These are phyloP conservation scores for Trichopoda pennipes DNA, from an alignment of 2,888 invertebrate genomes.

Conservation along the genomic window DNA sequence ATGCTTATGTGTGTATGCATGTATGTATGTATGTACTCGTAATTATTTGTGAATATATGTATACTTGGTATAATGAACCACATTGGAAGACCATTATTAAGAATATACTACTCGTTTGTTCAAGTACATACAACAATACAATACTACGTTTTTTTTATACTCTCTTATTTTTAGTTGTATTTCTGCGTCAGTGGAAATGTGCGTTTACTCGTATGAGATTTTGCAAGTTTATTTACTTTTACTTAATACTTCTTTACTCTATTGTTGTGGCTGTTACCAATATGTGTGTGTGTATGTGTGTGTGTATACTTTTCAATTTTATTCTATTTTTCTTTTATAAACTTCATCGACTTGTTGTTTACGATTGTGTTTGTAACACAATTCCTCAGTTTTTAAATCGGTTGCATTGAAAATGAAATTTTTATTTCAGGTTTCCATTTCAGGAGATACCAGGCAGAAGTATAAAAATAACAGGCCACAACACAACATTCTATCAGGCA, in stretches of 20 bases:
- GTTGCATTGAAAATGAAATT: slow-evolving; percentile 62
- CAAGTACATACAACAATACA: slow-evolving; percentile 23
- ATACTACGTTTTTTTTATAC: slow-evolving; percentile 1
- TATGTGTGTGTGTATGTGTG: too few relatives aligned
- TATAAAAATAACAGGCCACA: slow-evolving; percentile 21
- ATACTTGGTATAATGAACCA: slow-evolving; percentile 59
- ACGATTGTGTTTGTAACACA: slow-evolving; percentile 64
- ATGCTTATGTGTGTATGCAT: background rate
- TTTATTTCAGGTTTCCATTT: slow-evolving; percentile 63
- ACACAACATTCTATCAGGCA: background rate
- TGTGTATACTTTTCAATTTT: slow-evolving; percentile 5
- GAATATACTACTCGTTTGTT: slow-evolving; percentile 36
- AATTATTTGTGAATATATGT: background rate
- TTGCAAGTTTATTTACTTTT: slow-evolving; percentile 41
- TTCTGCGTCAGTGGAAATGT: background rate
- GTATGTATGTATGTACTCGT: slow-evolving; percentile 5
- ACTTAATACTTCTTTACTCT: slow-evolving; percentile 9
- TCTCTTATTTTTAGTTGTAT: slow-evolving; percentile 5
- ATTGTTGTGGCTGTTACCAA: slow-evolving; percentile 15
- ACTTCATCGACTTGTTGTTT: slow-evolving; percentile 53
- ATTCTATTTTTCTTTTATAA: slow-evolving; percentile 29
- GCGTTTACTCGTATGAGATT: slow-evolving; percentile 3
- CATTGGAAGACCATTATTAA: slow-evolving; percentile 61
- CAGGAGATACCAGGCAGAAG: slow-evolving; percentile 34
- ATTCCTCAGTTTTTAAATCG: slow-evolving; percentile 57